Evolutionary conservation across 2,888 invertebrate species (phyloP), one percentile per base, ranked within the genome.

Genomic region (Ceratothoa steindachneri): DNA sequence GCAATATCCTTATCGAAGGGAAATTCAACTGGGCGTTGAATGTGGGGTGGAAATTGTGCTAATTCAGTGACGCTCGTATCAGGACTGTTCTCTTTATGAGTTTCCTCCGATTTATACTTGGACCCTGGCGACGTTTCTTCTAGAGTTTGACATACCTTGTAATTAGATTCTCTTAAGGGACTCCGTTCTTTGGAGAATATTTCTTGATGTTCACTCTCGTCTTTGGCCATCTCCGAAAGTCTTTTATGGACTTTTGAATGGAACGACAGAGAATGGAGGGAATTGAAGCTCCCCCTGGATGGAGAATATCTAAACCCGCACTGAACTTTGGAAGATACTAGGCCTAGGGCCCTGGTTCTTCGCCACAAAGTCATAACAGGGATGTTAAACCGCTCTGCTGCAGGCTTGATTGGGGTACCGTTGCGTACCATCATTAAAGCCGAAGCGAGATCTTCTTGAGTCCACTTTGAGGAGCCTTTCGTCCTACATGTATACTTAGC

Each of bases 331-430:
- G 76, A 77, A 41, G 76, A 79, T 1, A 78, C 75, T 24, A 78
- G 65, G 60, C 75, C 83, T 31, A 83, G 76, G 30, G 83, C 83
- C 53, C 82, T 81, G 28, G 83, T 83, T 67, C 83, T 82, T 60
- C 84, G 81, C 83, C 84, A 83, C 71, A 84, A 81, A 30, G 84
- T 84, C 83, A 84, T 84, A 70, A 83, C 82, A 22, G 84, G 84
- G 75, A 84, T 83, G 81, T 81, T 81, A 80, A 82, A 84, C 67
- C 81, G 81, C 80, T 83, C 82, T 2, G 83, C 83, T 4, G 84
- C 83, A 22, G 83, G 83, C 80, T 84, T 84, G 81, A 84, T 83
- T 29, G 83, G 82, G 64, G 82, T 81, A 55, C 84, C 83, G 29
- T 82, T 81, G 68, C 82, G 82, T 53, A 84, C 84, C 71, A 84